Base-by-base conservation (phyloP, 2,113 vertebrate genomes). In the Oreamnos americanus region DNA sequence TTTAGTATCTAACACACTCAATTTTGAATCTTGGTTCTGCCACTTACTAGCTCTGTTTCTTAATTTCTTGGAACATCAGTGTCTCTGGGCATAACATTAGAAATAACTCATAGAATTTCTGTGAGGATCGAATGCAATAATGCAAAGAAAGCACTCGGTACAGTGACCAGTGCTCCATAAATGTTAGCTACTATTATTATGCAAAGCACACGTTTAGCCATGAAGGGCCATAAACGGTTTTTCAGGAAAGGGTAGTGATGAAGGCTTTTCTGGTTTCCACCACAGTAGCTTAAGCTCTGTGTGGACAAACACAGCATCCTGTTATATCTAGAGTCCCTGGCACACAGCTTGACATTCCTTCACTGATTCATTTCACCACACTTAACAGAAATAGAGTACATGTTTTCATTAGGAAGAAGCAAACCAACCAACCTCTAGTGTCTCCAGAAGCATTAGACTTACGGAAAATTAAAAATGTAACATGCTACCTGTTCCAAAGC, bases 401-500 rank as follows among this genome's bases (percentile, higher is more conserved):
- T 83, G 15, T 57, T 91, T 87, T 96, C 36, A 78, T 43, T 39
- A 90, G 53, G 78, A 95, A 60, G 55, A 90, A 83, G 30, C 36
- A 87, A 87, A 82, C n/a, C 74, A 87, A 87, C 26, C 71, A 67
- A 89, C 5, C 30, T 67, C 55, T 67, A 64, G 26, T 33, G 14
- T 96, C 49, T 53, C 84, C 85, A 87, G 43, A 47, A 91, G 64
- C 92, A 67, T 62, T 23, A 60, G 62, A 36, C 57, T 95, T 43
- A 17, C 36, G 45, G n/a, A 90, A 33, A 95, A 81, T 86, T 94
- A 57, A 97, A 97, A 84, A 76, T 23, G 6, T 49, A 88, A 71
- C 43, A 95, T 74, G 49, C 88, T 98, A 99, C 99, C 99, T 99
- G 99, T 99, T 94, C 99, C 99, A 25, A 99, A 99, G 53, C 99